Evolutionary conservation across 2,888 invertebrate genomes (phyloP).

Genomic region (Augochlorella aurata): DNA sequence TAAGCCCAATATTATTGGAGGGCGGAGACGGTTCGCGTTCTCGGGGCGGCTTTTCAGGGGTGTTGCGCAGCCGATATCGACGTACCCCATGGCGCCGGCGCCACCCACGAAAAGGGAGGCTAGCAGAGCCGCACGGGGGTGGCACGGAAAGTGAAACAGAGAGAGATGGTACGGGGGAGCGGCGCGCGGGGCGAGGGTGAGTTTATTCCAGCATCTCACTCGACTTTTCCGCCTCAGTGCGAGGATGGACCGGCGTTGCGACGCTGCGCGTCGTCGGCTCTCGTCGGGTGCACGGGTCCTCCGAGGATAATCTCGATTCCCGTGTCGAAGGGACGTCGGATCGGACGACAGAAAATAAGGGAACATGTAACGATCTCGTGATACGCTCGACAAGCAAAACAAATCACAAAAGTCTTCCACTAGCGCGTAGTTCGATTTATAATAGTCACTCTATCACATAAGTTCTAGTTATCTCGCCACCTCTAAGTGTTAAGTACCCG

Average conservation of each 20-base stretch:
- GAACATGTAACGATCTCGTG: constrained; percentile 66
- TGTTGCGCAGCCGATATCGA: constrained; percentile 75
- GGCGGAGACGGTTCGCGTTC: constrained; percentile 53
- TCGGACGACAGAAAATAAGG: constrained; percentile 11
- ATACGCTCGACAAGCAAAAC: constrained; percentile 32
- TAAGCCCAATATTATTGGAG: constrained; percentile 58
- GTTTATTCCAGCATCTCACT: constrained; percentile 65
- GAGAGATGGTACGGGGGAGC: constrained; percentile 35
- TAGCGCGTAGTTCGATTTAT: constrained; percentile 50
- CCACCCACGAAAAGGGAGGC: constrained; percentile 61
- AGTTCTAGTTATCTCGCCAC: constrained; percentile 38
- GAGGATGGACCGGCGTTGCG: constrained; percentile 78
- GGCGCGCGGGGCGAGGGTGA: constrained; percentile 51
- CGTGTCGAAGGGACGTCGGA: neutral
- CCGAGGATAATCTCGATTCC: constrained; percentile 35
- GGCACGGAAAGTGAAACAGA: constrained; percentile 49
- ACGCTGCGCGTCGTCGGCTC: constrained; percentile 73
- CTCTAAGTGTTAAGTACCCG: neutral
- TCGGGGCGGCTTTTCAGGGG: constrained; percentile 44
- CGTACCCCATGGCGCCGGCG: constrained; percentile 78
- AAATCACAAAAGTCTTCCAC: constrained; percentile 80
- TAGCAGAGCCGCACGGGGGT: constrained; percentile 29
- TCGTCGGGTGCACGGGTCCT: constrained; percentile 51
- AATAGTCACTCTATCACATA: constrained; percentile 35
- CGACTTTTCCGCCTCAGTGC: constrained; percentile 73